Base-by-base conservation (phyloP, 2,888 invertebrate species). In the Rhimphoctona megacephalus region DNA sequence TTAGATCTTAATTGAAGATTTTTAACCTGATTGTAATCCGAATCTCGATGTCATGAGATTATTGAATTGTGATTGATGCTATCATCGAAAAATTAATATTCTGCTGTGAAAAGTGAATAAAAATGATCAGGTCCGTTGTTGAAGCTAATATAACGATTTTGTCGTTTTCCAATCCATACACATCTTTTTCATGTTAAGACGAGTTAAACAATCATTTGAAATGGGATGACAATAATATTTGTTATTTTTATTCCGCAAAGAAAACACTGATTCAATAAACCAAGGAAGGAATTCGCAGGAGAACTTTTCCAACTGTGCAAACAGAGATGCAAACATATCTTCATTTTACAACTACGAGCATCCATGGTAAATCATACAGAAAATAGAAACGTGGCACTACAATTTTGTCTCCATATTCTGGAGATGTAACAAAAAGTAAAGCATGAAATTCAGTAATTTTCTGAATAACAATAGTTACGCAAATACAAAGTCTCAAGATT, bases 401-500 rank as follows among this genome's bases (percentile, higher is more conserved):
- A 74, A 30, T 61, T 25, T 74, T 61, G 36, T 43, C 22, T 64
- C 19, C n/a, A 36, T 19, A 79, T 46, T 30, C 39, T 25, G 19
- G n/a, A 36, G 22, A 17, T 30, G 33, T 36, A 49, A 67, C 17
- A 9, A 36, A 46, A 67, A 25, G 19, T n/a, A 46, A n/a, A 77
- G 46, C 9, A 36, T 33, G 66, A 19, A 66, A 36, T 46, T 9
- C n/a, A 30, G 49, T 36, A 49, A 66, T 77, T 77, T 8, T 33
- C 49, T 6, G 66, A 14, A 33, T 33, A 66, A 66, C 46, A 77
- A 57, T 39, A 49, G 57, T 64, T 25, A 36, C 43, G 30, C 57
- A 46, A 80, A 46, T 46, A 57, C 79, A 70, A 70, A 57, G 46
- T 80, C 70, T 61, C 43, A 43, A 43, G 39, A 61, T 57, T 79